These are phyloP conservation scores for Neodontobutis hainanensis DNA, from an alignment of 2,113 vertebrate genomes.

Conservation along the genomic window DNA sequence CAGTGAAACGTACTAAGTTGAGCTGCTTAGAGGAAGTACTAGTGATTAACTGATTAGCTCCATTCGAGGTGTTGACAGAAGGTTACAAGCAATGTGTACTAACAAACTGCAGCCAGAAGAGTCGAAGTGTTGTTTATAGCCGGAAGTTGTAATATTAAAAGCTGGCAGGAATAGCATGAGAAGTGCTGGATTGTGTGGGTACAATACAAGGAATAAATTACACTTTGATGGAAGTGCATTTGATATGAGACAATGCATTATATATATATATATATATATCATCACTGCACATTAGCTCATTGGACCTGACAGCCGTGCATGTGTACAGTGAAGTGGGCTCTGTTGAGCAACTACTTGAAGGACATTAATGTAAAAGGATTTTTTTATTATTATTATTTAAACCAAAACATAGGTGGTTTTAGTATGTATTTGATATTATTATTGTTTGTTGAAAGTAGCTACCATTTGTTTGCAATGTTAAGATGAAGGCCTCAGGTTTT, in stretches of 20 bases:
- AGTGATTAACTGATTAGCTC: slow-evolving; percentile 36
- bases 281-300: slow-evolving; percentile 22
- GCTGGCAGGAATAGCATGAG: background rate
- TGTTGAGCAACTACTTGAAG: background rate
- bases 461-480: slow-evolving; percentile 7
- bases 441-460: background rate
- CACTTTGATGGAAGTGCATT: slow-evolving; percentile 31
- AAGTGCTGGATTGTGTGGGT: background rate
- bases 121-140: background rate
- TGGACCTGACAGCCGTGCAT: slow-evolving; percentile 16
- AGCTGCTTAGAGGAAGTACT: slow-evolving; percentile 39
- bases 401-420: too few species aligned
- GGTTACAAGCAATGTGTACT: background rate
- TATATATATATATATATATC: background rate
- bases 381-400: too few species aligned
- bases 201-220: slow-evolving; percentile 16
- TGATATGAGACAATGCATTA: slow-evolving; percentile 45
- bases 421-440: background rate
- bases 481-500: slow-evolving; percentile 25
- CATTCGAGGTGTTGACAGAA: slow-evolving; percentile 3
- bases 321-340: background rate
- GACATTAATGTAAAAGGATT: slow-evolving; percentile 5
- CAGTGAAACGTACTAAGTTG: slow-evolving; percentile 34
- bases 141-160: background rate
- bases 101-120: background rate